A percentile compares a stretch with the other conserved stretches of the same genome.
Evolutionary conservation across 2,113 vertebrate genomes (phyloP).

Genomic region (Cariama cristata): DNA sequence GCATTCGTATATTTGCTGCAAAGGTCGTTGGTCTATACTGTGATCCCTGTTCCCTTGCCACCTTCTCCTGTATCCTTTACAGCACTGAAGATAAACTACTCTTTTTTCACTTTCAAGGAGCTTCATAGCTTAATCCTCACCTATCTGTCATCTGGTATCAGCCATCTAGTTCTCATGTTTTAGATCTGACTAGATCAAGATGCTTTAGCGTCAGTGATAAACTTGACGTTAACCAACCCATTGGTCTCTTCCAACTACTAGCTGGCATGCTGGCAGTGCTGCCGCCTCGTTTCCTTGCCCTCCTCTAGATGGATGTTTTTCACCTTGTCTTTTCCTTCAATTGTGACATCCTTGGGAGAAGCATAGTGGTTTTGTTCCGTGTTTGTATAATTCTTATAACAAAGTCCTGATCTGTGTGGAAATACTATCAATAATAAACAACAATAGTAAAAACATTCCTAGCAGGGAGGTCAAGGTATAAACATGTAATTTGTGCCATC

Average conservation of each 20-base stretch:
- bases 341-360: not conserved
- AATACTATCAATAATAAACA: not conserved
- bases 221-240: not conserved
- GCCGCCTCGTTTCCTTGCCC: not conserved
- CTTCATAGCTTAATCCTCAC: not conserved
- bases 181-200: not conserved
- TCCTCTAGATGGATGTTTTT: not conserved
- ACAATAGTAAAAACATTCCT: not conserved
- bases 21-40: rapidly evolving
- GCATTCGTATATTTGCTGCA: not conserved
- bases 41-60: not conserved
- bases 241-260: not conserved
- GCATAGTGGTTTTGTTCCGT: not conserved
- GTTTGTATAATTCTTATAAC: not conserved
- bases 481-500: not conserved
- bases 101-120: not conserved
- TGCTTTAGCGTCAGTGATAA: not conserved
- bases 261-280: not conserved
- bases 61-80: not conserved
- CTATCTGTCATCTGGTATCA: not conserved
- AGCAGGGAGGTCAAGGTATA: not conserved
- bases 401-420: not conserved
- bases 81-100: not conserved
- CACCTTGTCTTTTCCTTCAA: not conserved
- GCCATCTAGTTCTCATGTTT: not conserved